Evolutionary conservation across 2,888 invertebrate species (phyloP).

Genomic region (Nephrocerus scutellatus): DNA sequence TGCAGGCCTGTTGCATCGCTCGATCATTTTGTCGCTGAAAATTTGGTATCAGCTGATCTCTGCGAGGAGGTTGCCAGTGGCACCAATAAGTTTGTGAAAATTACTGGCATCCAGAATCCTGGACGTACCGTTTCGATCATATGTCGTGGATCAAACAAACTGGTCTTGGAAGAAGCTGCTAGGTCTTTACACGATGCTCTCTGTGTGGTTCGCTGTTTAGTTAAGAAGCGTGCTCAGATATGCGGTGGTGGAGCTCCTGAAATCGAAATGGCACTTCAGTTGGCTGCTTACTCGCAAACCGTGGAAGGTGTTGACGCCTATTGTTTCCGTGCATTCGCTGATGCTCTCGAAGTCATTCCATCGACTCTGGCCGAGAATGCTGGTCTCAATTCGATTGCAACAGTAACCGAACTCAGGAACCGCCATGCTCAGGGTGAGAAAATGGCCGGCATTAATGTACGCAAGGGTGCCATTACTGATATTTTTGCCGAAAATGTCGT

Average conservation of each 20-base stretch:
- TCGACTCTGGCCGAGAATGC: conserved; percentile 82
- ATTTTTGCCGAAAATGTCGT: conserved; percentile 96
- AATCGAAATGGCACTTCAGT: conserved; percentile 81
- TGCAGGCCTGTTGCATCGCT: conserved; percentile 97
- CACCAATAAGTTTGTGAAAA: conserved; percentile 83
- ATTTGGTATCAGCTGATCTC: conserved; percentile 83
- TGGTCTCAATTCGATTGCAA: conserved; percentile 87
- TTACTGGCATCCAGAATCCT: conserved; percentile 78
- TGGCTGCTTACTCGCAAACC: conserved; percentile 74
- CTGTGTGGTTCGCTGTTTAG: conserved; percentile 90
- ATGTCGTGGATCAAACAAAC: conserved; percentile 77
- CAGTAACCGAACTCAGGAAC: conserved; percentile 93
- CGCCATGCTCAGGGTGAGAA: conserved; percentile 82
- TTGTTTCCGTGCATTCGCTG: conserved; percentile 90
- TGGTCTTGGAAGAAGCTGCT: conserved; percentile 84
- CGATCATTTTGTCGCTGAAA: conserved; percentile 93
- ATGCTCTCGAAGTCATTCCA: conserved; percentile 90
- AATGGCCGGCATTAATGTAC: conserved; percentile 91
- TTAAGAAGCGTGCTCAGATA: conserved; percentile 84
- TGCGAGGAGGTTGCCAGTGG: conserved; percentile 91
- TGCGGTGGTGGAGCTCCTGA: conserved; percentile 98
- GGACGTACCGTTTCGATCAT: conserved; percentile 90
- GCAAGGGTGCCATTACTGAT: conserved; percentile 92
- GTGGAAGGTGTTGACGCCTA: conserved; percentile 90
- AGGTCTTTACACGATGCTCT: conserved; percentile 87